Evolutionary conservation across 2,113 vertebrate genomes (phyloP).

Genomic region (Nesoenas mayeri): DNA sequence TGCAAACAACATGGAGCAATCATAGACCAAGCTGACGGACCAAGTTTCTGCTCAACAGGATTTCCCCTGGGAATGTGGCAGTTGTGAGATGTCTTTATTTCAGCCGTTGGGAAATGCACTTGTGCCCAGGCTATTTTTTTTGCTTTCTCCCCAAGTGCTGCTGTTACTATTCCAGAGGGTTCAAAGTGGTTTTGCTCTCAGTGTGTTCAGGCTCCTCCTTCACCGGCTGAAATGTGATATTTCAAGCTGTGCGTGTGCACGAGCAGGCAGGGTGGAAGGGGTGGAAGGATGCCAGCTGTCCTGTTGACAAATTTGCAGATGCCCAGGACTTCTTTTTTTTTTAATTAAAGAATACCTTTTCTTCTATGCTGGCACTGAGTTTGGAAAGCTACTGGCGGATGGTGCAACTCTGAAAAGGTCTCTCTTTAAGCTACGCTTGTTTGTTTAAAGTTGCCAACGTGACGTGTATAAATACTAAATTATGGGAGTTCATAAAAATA

Average conservation of each 20-base stretch:
- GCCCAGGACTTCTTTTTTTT: not conserved
- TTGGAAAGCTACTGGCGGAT: not conserved
- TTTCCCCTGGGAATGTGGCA: slow-evolving; percentile 12
- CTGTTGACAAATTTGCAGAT: slow-evolving; percentile 20
- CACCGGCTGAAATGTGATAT: not conserved
- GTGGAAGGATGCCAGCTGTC: not conserved
- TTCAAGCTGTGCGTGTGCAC: not conserved
- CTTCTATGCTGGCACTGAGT: not conserved
- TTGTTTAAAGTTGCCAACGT: not conserved
- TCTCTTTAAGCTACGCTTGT: not conserved
- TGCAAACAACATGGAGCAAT: not conserved
- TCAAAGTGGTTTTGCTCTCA: not conserved
- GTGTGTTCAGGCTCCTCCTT: not conserved
- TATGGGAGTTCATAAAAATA: not conserved
- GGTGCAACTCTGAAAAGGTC: not conserved
- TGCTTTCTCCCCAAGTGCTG: not conserved
- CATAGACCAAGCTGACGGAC: not conserved
- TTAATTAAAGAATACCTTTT: not conserved
- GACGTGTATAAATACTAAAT: not conserved
- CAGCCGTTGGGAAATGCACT: not conserved
- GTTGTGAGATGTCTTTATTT: not conserved
- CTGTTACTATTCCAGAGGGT: not conserved
- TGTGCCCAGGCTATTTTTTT: not conserved
- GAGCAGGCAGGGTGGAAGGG: not conserved
- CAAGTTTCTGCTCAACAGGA: not conserved